Conservation (phyloP, 2,888 invertebrate genomes). For the Girardia tigrina region DNA sequence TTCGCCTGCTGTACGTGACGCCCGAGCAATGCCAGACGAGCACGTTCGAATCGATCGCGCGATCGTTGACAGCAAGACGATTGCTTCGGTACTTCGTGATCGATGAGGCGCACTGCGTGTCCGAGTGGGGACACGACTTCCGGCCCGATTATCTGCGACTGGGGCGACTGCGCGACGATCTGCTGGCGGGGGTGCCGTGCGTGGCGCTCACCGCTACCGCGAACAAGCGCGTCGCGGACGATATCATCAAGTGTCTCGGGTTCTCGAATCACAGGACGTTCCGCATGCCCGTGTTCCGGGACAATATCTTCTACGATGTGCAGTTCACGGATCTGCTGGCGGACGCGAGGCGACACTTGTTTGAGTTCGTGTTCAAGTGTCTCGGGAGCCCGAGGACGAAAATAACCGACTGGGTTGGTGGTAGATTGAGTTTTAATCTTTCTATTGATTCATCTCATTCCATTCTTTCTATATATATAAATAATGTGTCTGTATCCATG, state of each 20-base stretch:
- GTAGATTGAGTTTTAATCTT: no score
- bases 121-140: conserved; percentile 98
- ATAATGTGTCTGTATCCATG: no score
- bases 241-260: conserved; percentile 31
- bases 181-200: conserved; percentile 60
- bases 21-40: conserved; percentile 82
- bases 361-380: background rate
- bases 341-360: conserved; percentile 56
- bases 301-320: conserved; percentile 86
- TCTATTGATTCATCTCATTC: no score
- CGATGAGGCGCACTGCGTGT: conserved; percentile 69
- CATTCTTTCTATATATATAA: no score
- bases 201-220: conserved; percentile 92
- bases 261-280: background rate
- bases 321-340: conserved; percentile 67
- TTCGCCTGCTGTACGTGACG: conserved; percentile 75
- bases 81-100: conserved; percentile 77
- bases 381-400: background rate
- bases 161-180: conserved; percentile 56
- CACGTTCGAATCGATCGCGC: conserved; percentile 53
- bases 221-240: conserved; percentile 45
- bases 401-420: no score
- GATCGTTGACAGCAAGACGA: conserved; percentile 61
- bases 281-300: conserved; percentile 58
- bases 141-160: conserved; percentile 76